Evolutionary conservation across 2,888 invertebrate genomes (phyloP).

Genomic region (Acanthopleura granulata): DNA sequence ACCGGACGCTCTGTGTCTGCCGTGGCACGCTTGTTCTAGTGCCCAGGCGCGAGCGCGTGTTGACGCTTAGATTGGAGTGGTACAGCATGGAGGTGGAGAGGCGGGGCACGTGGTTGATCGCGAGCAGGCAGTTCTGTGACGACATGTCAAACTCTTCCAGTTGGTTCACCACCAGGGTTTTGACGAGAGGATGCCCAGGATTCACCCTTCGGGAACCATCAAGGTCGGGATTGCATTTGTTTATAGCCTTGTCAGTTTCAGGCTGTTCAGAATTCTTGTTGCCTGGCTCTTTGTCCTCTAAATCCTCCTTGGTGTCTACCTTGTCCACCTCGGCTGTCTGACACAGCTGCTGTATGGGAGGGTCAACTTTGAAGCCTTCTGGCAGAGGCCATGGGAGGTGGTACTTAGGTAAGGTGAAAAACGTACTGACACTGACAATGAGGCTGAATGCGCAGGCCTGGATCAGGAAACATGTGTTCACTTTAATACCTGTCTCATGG

Average conservation of each 20-base stretch:
- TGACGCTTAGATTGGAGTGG: neutral
- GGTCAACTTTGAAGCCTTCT: constrained; percentile 23
- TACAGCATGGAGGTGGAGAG: neutral
- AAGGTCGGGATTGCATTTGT: neutral
- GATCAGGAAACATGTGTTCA: constrained; percentile 33
- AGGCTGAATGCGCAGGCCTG: constrained; percentile 28
- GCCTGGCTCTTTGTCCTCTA: neutral
- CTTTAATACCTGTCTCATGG: constrained; percentile 31
- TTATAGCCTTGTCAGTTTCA: neutral
- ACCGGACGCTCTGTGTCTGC: neutral
- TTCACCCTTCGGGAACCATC: too few relatives aligned
- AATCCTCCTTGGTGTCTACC: neutral
- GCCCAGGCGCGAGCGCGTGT: neutral
- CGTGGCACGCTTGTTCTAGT: neutral
- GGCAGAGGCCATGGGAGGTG: constrained; percentile 35
- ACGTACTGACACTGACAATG: constrained; percentile 31
- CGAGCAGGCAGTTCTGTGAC: neutral
- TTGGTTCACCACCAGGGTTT: neutral
- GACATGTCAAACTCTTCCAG: neutral
- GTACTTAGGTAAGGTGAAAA: constrained; percentile 32
- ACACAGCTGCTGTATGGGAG: neutral
- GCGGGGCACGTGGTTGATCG: constrained; percentile 6
- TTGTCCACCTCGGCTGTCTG: neutral
- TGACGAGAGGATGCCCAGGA: neutral
- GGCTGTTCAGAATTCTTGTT: neutral